Percentiles rank a stretch among this genome's conserved stretches.
Evolutionary conservation across 2,797 vertebrate species (phyloP).

Genomic region (Ceyx erithaca): DNA sequence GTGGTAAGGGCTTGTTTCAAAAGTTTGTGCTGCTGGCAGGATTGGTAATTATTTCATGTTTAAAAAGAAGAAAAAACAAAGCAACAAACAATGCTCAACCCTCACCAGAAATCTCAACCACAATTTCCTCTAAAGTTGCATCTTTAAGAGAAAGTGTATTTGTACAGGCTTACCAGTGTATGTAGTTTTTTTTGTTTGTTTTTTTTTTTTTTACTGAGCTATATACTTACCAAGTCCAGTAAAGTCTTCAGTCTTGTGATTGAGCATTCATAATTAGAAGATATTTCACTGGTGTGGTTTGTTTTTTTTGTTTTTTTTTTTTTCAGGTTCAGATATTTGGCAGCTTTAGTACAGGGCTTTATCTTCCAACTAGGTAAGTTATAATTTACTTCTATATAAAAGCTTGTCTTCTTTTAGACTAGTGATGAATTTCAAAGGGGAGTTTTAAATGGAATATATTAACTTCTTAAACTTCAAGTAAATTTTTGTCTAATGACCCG

Average conservation of each 20-base stretch:
- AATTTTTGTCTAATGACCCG: neutral
- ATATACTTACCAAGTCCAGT: neutral
- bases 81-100: neutral
- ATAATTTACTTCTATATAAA: neutral
- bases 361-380: conserved; percentile 95
- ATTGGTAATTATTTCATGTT: neutral
- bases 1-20: neutral
- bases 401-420: neutral
- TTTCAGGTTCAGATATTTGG: conserved; percentile 96
- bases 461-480: neutral
- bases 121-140: neutral
- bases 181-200: neutral
- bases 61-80: neutral
- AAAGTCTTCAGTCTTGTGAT: neutral
- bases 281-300: neutral
- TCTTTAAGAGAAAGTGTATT: neutral
- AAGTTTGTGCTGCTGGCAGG: neutral
- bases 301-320: neutral
- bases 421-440: neutral
- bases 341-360: conserved; percentile 98
- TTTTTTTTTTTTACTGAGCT: neutral
- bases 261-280: neutral
- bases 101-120: neutral
- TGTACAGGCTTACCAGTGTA: neutral
- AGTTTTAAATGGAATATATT: neutral